A percentile compares a stretch with the other conserved stretches of the same genome.
Evolutionary conservation across 2,888 invertebrate species (phyloP).

Genomic region (Ectobius pallidus): DNA sequence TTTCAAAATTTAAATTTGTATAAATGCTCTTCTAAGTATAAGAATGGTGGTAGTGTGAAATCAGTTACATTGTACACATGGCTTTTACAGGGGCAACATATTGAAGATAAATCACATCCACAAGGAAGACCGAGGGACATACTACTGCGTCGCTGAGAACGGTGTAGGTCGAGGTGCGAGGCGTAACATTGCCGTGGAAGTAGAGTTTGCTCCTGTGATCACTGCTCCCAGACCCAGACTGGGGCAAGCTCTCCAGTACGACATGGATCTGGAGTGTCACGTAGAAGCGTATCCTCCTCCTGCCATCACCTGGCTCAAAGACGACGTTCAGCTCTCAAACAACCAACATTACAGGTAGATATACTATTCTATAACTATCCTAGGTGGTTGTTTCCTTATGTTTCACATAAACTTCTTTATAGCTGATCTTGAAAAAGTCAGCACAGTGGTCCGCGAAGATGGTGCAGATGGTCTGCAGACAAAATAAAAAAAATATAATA

Average conservation of each 20-base stretch:
- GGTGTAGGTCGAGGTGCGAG: conserved; percentile 78
- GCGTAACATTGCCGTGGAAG: conserved; percentile 84
- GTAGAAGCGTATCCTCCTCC: conserved; percentile 95
- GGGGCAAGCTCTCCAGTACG: conserved; percentile 89
- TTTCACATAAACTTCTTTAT: no score
- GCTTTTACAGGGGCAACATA: conserved; percentile 76
- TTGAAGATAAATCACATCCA: conserved; percentile 77
- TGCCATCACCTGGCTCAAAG: conserved; percentile 87
- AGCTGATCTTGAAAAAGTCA: no score
- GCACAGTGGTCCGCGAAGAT: no score
- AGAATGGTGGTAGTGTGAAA: no score
- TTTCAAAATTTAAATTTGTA: no score
- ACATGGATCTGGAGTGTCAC: conserved; percentile 94
- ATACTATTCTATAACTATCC: no score
- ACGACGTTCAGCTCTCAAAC: conserved; percentile 78
- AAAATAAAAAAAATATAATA: no score
- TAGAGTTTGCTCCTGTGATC: conserved; percentile 88
- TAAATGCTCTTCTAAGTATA: no score
- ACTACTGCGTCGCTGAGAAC: conserved; percentile 92
- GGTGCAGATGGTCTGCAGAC: no score
- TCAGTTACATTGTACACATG: no score
- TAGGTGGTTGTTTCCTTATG: no score
- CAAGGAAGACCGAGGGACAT: conserved; percentile 91
- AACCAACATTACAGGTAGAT: conserved; percentile 86
- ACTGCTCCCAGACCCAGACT: conserved; percentile 81